Evolutionary conservation across 2,888 invertebrate genomes (phyloP).

Genomic region (Coelinius sp.): DNA sequence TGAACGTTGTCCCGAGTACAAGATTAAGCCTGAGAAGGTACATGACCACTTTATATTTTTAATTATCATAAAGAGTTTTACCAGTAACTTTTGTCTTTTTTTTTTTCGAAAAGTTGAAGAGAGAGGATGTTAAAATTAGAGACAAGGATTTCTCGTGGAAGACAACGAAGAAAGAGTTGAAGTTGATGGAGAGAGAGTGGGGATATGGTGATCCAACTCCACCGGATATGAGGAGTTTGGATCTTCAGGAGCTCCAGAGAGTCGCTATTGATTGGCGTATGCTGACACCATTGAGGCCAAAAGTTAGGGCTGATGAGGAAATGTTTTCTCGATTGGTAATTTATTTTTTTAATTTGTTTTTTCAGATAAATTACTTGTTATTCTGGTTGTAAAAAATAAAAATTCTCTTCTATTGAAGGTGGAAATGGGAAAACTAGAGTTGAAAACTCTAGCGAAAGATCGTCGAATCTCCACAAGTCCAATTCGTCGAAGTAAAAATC

Average conservation of each 20-base stretch:
- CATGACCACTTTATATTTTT: conserved; percentile 8
- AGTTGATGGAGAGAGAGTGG: conserved; percentile 75
- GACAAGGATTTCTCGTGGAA: conserved; percentile 84
- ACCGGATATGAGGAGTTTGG: conserved; percentile 82
- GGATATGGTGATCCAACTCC: conserved; percentile 86
- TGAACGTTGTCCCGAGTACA: conserved; percentile 92
- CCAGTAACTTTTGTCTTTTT: background rate
- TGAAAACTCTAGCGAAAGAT: conserved; percentile 81
- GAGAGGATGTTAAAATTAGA: conserved; percentile 83
- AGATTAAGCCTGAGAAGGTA: conserved; percentile 89
- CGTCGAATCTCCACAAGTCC: conserved; percentile 78
- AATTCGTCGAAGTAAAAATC: conserved; percentile 85
- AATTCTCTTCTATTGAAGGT: conserved; percentile 68
- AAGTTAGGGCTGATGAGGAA: conserved; percentile 87
- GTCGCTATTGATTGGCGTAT: conserved; percentile 95
- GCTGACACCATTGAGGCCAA: conserved; percentile 90
- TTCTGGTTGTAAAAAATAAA: background rate
- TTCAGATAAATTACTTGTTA: background rate
- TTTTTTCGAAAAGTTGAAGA: conserved; percentile 73
- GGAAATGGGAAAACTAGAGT: conserved; percentile 84
- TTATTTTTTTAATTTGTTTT: too few species aligned
- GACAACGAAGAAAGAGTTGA: conserved; percentile 81
- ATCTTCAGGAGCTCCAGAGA: conserved; percentile 83
- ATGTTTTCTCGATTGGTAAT: conserved; percentile 78
- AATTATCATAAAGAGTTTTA: background rate